Evolutionary conservation across 2,113 vertebrate genomes (phyloP).

Genomic region (Melierax canorus): DNA sequence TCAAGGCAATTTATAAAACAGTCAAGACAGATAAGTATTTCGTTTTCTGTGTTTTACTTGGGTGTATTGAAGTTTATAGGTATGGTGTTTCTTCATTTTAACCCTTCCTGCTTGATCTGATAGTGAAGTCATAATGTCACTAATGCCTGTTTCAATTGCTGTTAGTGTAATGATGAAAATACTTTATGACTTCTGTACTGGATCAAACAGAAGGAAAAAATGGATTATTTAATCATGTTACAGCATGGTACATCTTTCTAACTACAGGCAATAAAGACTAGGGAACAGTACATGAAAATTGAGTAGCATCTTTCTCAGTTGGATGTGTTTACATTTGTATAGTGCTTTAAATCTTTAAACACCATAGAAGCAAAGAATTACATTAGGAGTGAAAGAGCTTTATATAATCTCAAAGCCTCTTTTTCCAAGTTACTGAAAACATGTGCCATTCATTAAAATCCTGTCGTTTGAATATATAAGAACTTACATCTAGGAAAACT

Average conservation of each 20-base stretch:
- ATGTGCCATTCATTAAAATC: not conserved
- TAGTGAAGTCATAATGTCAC: not conserved
- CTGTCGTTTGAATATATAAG: not conserved
- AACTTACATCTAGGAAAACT: not conserved
- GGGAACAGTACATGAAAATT: not conserved
- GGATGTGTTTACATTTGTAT: not conserved
- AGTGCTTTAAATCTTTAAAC: not conserved
- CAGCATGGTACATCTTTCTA: not conserved
- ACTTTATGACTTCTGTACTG: not conserved
- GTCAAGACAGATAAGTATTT: not conserved
- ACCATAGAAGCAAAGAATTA: not conserved
- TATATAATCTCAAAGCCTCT: not conserved
- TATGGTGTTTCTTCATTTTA: not conserved
- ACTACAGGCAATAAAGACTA: not conserved
- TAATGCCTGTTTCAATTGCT: not conserved
- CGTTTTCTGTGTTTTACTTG: not conserved
- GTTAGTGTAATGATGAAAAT: not conserved
- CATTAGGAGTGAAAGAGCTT: not conserved
- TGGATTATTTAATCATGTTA: not conserved
- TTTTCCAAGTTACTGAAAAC: not conserved
- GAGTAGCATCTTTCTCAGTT: not conserved
- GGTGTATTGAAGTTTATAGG: not conserved
- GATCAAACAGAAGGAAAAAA: not conserved
- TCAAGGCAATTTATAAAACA: not conserved
- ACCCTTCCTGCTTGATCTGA: constrained; percentile 9